Base-by-base conservation (phyloP, 2,113 vertebrate genomes). In the Arothron firmamentum region DNA sequence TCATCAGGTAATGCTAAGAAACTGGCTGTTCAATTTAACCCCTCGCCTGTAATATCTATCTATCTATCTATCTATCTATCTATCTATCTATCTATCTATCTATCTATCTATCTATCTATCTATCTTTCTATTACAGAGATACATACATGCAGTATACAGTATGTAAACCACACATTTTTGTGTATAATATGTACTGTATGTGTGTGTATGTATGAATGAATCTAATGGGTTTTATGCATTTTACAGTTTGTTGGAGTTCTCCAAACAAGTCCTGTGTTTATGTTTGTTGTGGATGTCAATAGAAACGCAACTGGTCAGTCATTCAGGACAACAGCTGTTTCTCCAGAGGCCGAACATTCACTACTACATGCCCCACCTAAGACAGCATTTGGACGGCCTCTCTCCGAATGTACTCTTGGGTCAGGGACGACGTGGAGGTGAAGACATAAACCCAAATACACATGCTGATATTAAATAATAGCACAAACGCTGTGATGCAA, bases 281-380 rank as follows among this genome's bases (percentile, higher is more conserved):
- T 9, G 28, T 31, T 31, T 5, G 2, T 9, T 31, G 28, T 31
- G 28, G 8, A 31, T 31, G 3, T 9, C 17, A 18, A 48, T 3
- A 49, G 47, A 9, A 3, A 56, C 17, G 17, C 11, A 28, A 18
- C 9, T 4, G 1, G 17, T 1, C 5, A 13, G 0, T 1, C 3
- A 38, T 12, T 28, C 63, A 0, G 28, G 19, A 12, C 21, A 0
- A 2, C 25, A 43, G 46, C 4, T 1, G 0, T 42, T 76, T 19
- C 55, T 79, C 11, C 83, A 88, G 64, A 77, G 81, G 71, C 78
- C 83, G 69, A 89, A 78, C 62, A 65, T 93, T 1, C 87, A 87
- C 59, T 69, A 89, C 58, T 93, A 92, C 56, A 76, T 95, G 56
- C 93, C 93, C 67, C 92, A 96, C 76, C 91, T 96, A 38, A 88